These are phyloP conservation scores for Ornithoptera priamus DNA, from an alignment of 2,888 invertebrate genomes.

Conservation along the genomic window DNA sequence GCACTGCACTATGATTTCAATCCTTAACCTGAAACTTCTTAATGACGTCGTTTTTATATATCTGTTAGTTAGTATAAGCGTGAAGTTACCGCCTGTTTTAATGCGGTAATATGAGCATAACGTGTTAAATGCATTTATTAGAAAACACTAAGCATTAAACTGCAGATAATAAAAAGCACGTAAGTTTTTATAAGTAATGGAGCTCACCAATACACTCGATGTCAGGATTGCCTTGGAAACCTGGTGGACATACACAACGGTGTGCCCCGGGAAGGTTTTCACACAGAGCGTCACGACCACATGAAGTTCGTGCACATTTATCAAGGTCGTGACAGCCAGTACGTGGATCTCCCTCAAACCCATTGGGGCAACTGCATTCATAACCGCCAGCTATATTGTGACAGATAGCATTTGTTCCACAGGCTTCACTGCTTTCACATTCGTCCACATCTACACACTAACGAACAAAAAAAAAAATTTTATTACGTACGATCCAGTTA, in stretches of 20 bases:
- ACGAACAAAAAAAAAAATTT: conserved; percentile 32
- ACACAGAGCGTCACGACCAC: conserved; percentile 90
- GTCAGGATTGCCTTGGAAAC: conserved; percentile 89
- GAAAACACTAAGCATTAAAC: conserved; percentile 67
- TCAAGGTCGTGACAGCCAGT: conserved; percentile 87
- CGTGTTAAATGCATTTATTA: conserved; percentile 53
- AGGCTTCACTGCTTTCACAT: conserved; percentile 85
- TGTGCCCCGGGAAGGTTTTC: conserved; percentile 89
- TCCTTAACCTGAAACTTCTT: conserved; percentile 45
- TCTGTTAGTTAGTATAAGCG: conserved; percentile 71
- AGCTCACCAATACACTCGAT: conserved; percentile 86
- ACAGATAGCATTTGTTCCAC: conserved; percentile 90
- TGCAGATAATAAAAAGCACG: conserved; percentile 48
- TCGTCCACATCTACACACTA: conserved; percentile 92
- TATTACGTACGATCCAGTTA: conserved; percentile 6
- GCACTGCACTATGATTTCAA: conserved; percentile 11
- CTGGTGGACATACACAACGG: conserved; percentile 90
- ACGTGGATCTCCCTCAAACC: conserved; percentile 89
- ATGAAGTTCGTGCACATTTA: conserved; percentile 87
- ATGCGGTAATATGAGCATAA: conserved; percentile 72
- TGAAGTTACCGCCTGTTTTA: conserved; percentile 67
- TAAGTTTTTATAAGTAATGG: neutral
- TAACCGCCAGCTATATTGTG: conserved; percentile 89
- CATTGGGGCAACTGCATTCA: conserved; percentile 91
- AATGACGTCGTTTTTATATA: conserved; percentile 38